These are phyloP conservation scores for Spea bombifrons DNA, from an alignment of 2,113 vertebrate genomes.

Conservation along the genomic window DNA sequence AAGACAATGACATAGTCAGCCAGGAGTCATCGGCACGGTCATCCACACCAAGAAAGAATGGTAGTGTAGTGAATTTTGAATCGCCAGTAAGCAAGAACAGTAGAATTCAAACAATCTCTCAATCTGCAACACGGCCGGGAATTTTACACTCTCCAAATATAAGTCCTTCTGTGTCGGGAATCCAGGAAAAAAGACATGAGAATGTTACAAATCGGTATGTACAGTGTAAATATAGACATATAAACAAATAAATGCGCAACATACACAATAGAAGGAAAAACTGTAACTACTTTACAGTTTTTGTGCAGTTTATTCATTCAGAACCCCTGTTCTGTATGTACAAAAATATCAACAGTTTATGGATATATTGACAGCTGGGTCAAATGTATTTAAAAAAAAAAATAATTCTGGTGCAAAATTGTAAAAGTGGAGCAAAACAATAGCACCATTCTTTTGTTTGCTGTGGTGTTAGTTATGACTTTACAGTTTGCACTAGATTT, in stretches of 20 bases:
- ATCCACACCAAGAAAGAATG: conserved; percentile 68
- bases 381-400: no score
- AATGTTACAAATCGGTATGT: conserved; percentile 69
- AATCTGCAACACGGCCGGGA: conserved; percentile 65
- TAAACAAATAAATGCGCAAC: not conserved
- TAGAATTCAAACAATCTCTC: conserved; percentile 74
- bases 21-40: conserved; percentile 69
- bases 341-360: no score
- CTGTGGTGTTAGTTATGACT: no score
- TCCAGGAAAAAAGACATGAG: conserved; percentile 64
- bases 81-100: conserved; percentile 65
- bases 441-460: no score
- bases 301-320: no score
- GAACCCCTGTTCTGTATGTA: no score
- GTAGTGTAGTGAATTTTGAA: conserved; percentile 69
- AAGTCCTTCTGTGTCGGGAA: conserved; percentile 59
- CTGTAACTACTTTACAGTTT: no score
- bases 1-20: conserved; percentile 71
- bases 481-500: no score
- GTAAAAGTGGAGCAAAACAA: no score
- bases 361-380: no score
- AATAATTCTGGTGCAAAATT: no score
- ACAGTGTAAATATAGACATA: not conserved
- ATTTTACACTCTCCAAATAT: conserved; percentile 53
- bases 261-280: no score